Evolutionary conservation across 2,113 vertebrate species (phyloP).

Genomic region (Daubentonia madagascariensis): DNA sequence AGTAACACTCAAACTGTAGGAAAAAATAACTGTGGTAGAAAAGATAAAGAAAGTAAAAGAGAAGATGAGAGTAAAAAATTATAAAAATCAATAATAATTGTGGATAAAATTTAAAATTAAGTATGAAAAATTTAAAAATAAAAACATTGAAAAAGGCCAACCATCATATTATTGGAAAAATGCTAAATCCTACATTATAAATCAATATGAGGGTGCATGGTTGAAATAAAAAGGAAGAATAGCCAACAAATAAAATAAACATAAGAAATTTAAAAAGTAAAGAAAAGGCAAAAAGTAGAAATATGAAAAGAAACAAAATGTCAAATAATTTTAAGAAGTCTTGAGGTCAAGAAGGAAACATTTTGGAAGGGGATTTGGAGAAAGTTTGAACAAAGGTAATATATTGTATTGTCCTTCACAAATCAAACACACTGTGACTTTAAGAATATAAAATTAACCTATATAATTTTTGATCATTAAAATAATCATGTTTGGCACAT

Average conservation of each 20-base stretch:
- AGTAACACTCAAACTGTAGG: background rate
- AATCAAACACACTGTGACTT: slow-evolving; percentile 17
- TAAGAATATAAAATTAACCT: background rate
- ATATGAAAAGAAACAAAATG: background rate
- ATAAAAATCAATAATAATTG: background rate
- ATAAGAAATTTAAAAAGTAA: background rate
- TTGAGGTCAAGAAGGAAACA: background rate
- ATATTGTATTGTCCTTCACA: background rate
- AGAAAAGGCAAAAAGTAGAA: background rate
- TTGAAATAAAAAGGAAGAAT: background rate
- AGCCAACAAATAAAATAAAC: background rate
- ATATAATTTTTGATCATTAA: background rate
- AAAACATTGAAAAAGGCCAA: background rate
- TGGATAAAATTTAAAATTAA: background rate
- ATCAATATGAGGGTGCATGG: background rate
- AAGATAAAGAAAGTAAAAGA: background rate
- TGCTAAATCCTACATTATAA: background rate
- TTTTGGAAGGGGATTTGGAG: background rate
- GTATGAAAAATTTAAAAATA: background rate
- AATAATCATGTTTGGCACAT: background rate
- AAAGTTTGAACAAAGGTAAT: background rate
- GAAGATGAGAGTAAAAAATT: background rate
- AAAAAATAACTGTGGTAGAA: background rate
- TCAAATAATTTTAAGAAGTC: background rate
- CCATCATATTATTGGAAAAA: background rate